Conservation (phyloP, 2,797 vertebrate genomes). For the Neosalanx taihuensis region DNA sequence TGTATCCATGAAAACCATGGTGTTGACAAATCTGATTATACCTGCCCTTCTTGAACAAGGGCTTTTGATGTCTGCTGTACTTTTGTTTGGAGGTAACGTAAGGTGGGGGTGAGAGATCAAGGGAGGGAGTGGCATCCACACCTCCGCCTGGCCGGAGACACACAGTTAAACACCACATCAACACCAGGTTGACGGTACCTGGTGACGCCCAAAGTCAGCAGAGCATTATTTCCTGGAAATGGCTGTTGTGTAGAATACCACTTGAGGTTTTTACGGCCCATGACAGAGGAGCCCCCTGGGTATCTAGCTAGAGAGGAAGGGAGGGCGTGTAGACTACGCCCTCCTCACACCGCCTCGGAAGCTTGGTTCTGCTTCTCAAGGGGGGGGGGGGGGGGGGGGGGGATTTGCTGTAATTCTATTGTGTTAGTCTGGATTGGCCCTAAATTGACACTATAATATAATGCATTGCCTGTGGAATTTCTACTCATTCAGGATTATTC, state of each 20-base stretch:
- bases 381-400: no score
- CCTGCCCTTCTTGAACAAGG: slow-evolving; percentile 79
- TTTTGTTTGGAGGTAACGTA: slow-evolving; percentile 65
- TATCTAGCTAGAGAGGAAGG: background rate
- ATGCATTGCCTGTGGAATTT: slow-evolving; percentile 61
- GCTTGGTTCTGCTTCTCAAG: slow-evolving; percentile 55
- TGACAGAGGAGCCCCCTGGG: slow-evolving; percentile 12
- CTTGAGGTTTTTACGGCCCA: background rate
- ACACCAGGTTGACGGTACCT: background rate
- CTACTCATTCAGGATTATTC: slow-evolving; percentile 47
- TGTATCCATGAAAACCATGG: slow-evolving; percentile 65
- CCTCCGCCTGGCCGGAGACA: slow-evolving; percentile 24
- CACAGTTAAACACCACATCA: background rate
- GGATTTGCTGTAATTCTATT: slow-evolving; percentile 73
- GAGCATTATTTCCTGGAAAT: background rate
- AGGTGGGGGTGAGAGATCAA: slow-evolving; percentile 58
- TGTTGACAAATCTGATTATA: slow-evolving; percentile 66
- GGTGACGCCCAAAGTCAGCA: background rate
- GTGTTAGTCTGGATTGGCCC: slow-evolving; percentile 67
- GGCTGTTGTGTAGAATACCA: background rate
- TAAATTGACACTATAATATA: slow-evolving; percentile 57
- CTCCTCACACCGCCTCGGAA: slow-evolving; percentile 27
- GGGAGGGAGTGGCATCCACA: slow-evolving; percentile 57
- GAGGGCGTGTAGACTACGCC: background rate
- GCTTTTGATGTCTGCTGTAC: slow-evolving; percentile 74